phyloP scores from a whole-genome alignment of 2,113 vertebrate species.

The Chelonoidis abingdonii region DNA sequence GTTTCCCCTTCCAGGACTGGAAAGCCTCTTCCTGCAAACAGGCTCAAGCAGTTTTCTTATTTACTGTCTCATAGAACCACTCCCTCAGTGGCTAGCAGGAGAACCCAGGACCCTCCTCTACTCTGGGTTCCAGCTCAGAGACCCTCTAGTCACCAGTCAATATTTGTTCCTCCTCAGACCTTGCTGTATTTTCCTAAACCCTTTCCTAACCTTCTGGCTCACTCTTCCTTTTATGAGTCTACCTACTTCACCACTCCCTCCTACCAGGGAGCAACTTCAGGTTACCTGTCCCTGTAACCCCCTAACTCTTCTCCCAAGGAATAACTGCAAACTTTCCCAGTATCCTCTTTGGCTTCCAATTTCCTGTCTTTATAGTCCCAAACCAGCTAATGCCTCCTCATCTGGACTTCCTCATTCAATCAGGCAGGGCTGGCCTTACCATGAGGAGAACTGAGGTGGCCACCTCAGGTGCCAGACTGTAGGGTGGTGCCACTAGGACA shows the following conservation, averaged over 20 bases:
- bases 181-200: neutral
- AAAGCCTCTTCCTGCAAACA: neutral
- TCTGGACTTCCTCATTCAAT: neutral
- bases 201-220: neutral
- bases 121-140: neutral
- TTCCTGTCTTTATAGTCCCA: neutral
- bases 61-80: neutral
- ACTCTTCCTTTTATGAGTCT: neutral
- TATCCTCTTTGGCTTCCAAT: neutral
- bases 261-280: neutral
- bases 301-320: neutral
- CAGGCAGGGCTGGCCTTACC: neutral
- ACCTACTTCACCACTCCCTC: neutral
- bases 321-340: neutral
- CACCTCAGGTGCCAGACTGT: no score
- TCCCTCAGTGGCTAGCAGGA: neutral
- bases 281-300: neutral
- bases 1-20: neutral
- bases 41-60: neutral
- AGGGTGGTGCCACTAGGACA: no score
- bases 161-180: neutral
- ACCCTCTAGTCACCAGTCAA: neutral
- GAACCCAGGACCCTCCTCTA: neutral
- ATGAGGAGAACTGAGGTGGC: no score
- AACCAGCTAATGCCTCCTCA: neutral